These are phyloP conservation scores for Chionodraco myersi DNA, from an alignment of 2,113 vertebrate species.

Conservation along the genomic window DNA sequence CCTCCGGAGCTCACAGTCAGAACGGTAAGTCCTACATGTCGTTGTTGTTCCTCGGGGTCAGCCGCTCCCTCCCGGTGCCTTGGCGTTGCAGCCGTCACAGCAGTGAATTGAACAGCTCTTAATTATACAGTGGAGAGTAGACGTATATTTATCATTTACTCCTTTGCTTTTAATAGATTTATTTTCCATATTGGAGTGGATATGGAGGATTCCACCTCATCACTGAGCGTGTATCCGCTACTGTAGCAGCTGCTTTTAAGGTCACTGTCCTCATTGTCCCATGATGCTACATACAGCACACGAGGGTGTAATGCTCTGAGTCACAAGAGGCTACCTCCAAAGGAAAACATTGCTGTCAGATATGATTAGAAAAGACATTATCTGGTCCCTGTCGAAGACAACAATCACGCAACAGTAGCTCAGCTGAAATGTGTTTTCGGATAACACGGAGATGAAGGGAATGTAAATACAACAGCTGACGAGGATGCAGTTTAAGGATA, in stretches of 20 bases:
- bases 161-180: background rate
- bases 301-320: background rate
- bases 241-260: background rate
- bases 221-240: background rate
- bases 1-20: conserved; percentile 92
- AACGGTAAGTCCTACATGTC: conserved; percentile 86
- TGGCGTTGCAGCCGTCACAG: background rate
- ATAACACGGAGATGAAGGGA: background rate
- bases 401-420: conserved; percentile 9
- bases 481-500: conserved; percentile 22
- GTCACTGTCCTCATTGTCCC: background rate
- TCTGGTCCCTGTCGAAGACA: background rate
- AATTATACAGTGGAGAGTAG: background rate
- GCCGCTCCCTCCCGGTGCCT: background rate
- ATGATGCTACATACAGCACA: background rate
- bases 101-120: background rate
- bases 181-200: background rate
- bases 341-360: background rate
- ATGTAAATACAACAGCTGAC: background rate
- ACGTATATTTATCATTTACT: background rate
- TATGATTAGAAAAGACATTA: conserved; percentile 16
- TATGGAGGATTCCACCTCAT: no score
- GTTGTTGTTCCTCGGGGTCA: background rate
- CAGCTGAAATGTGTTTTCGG: background rate
- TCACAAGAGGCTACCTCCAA: background rate